Evolutionary conservation across 1,140 invertebrate genomes (phyloP).

Genomic region (Helicoverpa armigera): DNA sequence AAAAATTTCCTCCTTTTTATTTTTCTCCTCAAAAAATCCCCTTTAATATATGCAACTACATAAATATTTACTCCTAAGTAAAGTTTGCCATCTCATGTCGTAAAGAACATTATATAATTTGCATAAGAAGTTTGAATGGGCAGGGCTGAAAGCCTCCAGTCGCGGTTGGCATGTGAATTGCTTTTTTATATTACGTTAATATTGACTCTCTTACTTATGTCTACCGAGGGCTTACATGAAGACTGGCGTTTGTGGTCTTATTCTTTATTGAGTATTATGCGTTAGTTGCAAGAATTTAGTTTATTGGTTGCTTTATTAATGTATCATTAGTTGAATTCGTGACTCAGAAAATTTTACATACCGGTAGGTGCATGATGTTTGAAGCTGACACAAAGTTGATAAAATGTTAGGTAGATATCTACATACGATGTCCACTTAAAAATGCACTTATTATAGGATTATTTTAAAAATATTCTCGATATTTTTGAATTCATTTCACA

Average conservation of each 20-base stretch:
- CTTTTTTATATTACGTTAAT: conserved; percentile 79
- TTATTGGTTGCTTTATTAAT: not conserved
- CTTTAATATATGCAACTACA: conserved; percentile 60
- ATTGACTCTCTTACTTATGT: conserved; percentile 75
- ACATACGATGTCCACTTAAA: too few relatives aligned
- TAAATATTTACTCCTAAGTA: conserved; percentile 83
- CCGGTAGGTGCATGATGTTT: too few relatives aligned
- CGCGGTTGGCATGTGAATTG: conserved; percentile 81
- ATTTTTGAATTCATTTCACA: too few relatives aligned
- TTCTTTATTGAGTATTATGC: conserved; percentile 45
- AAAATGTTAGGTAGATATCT: too few relatives aligned
- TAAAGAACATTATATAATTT: conserved; percentile 84
- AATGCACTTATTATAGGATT: too few relatives aligned
- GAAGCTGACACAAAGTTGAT: too few relatives aligned
- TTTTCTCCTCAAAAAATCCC: conserved; percentile 50
- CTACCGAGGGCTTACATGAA: conserved; percentile 26
- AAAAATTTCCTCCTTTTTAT: conserved; percentile 41
- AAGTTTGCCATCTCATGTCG: conserved; percentile 81
- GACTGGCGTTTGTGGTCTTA: conserved; percentile 28
- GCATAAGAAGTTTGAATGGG: conserved; percentile 84
- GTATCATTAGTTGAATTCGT: too few relatives aligned
- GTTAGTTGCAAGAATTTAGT: not conserved
- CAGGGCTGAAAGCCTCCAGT: conserved; percentile 77
- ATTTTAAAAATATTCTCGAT: too few relatives aligned
- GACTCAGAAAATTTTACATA: too few relatives aligned